Base-by-base conservation (phyloP, 2,888 invertebrate genomes). In the Epinotia brunnichana region DNA sequence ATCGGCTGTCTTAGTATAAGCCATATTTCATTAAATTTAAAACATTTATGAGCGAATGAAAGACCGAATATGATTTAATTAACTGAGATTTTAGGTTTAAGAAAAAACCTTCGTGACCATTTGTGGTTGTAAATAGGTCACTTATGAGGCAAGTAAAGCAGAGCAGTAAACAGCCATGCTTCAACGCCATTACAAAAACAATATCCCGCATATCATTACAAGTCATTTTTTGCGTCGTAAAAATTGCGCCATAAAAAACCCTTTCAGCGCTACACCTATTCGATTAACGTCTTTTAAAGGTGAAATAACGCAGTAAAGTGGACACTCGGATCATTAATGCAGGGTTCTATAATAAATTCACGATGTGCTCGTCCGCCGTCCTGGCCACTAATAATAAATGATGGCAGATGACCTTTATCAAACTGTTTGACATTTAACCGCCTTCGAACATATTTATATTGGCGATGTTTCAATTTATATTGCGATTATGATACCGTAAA, bases 381-480 rank as follows among this genome's bases (percentile, higher is more conserved):
- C 74, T 74, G 56, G 75, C 72, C 69, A 76, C 79, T 80, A 86
- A 87, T 88, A 88, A 88, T 87, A 85, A 79, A 88, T 87, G 80
- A 83, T 80, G 75, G 73, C 35, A 57, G 76, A 78, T 85, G 87
- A 87, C 89, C 88, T 89, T 88, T 88, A 82, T 86, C 86, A 87
- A 84, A 84, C 80, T 75, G 78, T 85, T 85, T 80, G 83, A 86
- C 86, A 82, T 83, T 82, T 83, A 79, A 81, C 78, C 79, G 76
- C 59, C 66, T 57, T 48, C 60, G 17, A 74, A 74, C 68, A 62
- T 68, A 73, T 68, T 73, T 73, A 73, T 73, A 73, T 73, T 51
- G 54, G 4, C 21, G 56, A 73, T 51, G 57, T 62, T 68, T 68
- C 72, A 73, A 73, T 73, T 62, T 57, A 21, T 53, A 53, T 19